Conservation (phyloP, 2,113 vertebrate genomes). For the Ibidorhyncha struthersii region DNA sequence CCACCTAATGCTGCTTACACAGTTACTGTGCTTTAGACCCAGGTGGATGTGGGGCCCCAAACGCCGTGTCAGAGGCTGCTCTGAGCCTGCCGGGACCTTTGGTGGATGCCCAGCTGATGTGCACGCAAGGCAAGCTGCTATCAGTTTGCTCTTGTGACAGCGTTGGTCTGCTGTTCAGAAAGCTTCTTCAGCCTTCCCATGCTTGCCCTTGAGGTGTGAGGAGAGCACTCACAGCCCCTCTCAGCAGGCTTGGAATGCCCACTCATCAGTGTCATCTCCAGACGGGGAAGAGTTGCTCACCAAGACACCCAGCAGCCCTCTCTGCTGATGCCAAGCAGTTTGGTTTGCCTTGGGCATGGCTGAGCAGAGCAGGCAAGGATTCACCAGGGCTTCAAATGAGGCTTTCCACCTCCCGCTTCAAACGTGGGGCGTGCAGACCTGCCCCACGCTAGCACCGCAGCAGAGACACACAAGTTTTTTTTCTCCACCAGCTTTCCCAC, state of each 20-base stretch:
- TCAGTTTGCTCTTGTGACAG: neutral
- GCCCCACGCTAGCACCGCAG: neutral
- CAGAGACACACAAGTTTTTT: neutral
- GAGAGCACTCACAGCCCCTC: neutral
- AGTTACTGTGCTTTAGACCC: neutral
- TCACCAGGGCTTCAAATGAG: neutral
- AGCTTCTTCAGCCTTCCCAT: neutral
- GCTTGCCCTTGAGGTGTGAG: neutral
- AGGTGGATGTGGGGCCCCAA: accelerated
- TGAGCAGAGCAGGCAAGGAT: neutral
- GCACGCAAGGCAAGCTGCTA: neutral
- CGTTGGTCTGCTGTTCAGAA: neutral
- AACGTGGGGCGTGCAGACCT: accelerated
- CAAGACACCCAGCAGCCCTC: neutral
- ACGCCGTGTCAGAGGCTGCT: accelerated
- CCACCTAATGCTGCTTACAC: neutral
- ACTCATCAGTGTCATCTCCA: neutral
- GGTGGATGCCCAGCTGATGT: neutral
- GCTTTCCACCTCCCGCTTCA: neutral
- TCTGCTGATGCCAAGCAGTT: neutral
- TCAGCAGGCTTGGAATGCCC: neutral
- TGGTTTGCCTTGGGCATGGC: neutral
- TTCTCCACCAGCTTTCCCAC: neutral
- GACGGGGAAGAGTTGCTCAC: accelerated
- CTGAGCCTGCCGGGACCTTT: neutral